Percentiles rank a stretch among this genome's conserved stretches.
Evolutionary conservation across 2,797 vertebrate species (phyloP).

Genomic region (Poecilia wingei): DNA sequence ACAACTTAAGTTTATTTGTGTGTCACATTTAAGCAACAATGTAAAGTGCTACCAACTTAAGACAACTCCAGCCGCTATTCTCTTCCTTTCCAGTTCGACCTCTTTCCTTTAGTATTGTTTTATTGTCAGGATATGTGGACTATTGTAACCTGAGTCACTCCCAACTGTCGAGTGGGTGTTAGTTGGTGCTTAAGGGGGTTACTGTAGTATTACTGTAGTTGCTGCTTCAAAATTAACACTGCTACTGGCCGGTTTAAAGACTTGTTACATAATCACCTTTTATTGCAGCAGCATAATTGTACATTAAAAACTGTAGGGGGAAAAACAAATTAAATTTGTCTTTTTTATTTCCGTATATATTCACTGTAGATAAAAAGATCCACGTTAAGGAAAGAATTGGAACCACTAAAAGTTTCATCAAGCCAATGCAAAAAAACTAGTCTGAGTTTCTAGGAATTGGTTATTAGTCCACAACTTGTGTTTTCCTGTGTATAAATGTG

Average conservation of each 20-base stretch:
- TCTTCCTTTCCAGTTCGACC: neutral
- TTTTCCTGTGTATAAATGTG: neutral
- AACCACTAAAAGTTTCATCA: neutral
- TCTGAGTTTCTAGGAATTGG: neutral
- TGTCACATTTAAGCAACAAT: too few species aligned
- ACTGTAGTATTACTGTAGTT: neutral
- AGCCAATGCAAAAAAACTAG: neutral
- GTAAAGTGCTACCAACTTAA: neutral
- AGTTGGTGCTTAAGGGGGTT: neutral
- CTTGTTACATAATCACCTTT: slow-evolving; percentile 29
- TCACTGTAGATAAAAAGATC: neutral
- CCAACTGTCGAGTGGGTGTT: neutral
- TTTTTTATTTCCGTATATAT: neutral
- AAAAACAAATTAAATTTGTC: neutral
- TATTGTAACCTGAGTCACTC: neutral
- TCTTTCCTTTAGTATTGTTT: neutral
- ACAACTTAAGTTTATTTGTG: too few species aligned
- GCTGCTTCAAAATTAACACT: neutral
- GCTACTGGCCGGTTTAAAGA: neutral
- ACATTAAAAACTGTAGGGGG: neutral
- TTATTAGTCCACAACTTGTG: neutral
- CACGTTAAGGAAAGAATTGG: neutral
- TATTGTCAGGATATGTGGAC: neutral
- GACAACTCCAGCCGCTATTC: neutral
- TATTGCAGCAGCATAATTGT: neutral